Conservation (phyloP, 2,888 invertebrate species). For the Caenorhabditis virilis region DNA sequence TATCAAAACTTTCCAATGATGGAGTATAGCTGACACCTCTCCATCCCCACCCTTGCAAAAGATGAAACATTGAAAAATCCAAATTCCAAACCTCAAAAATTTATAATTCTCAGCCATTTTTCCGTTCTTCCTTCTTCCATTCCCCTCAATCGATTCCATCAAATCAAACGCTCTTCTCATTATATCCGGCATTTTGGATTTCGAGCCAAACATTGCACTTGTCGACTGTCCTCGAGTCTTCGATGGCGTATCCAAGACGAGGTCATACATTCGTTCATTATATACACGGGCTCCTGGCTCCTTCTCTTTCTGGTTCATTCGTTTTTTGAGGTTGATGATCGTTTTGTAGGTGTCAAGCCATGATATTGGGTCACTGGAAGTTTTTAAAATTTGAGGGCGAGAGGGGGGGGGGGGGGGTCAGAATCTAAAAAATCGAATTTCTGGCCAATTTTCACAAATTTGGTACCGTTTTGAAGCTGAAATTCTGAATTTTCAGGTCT, state of each 20-base stretch:
- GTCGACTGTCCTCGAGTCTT: neutral
- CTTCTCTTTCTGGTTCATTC: conserved; percentile 45
- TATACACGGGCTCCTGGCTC: conserved; percentile 58
- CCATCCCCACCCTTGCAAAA: too few species aligned
- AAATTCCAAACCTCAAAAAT: conserved; percentile 35
- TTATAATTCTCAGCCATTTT: conserved; percentile 20
- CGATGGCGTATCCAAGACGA: conserved; percentile 46
- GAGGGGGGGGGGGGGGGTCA: too few species aligned
- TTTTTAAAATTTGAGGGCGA: too few species aligned
- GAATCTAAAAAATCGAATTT: too few species aligned
- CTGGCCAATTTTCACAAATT: too few species aligned
- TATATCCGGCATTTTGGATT: conserved; percentile 30
- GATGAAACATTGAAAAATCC: too few species aligned
- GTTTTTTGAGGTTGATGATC: conserved; percentile 47
- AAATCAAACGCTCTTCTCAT: conserved; percentile 32
- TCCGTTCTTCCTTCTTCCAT: conserved; percentile 7
- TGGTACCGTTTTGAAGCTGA: too few species aligned
- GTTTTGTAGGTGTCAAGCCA: conserved; percentile 60
- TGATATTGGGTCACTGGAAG: conserved; percentile 22
- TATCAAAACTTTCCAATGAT: too few species aligned
- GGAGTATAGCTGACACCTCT: too few species aligned
- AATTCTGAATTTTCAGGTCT: too few species aligned
- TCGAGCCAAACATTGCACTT: conserved; percentile 1
- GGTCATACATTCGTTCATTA: conserved; percentile 60
- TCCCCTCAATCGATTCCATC: conserved; percentile 21